Percentiles rank a stretch among this genome's conserved stretches.
phyloP scores from a whole-genome alignment of 2,888 invertebrate species.

The Crossocerus cetratus region DNA sequence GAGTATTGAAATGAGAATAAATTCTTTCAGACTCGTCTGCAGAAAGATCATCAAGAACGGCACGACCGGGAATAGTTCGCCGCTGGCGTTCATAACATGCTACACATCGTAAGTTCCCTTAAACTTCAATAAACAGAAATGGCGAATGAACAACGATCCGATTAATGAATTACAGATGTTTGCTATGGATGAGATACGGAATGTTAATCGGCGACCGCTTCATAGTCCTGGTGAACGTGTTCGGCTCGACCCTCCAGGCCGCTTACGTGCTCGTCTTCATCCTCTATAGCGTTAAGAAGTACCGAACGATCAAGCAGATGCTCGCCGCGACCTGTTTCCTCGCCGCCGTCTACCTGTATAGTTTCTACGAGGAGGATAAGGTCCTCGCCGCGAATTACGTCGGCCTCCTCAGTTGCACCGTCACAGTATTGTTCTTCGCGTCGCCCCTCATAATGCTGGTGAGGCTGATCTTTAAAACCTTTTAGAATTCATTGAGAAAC shows the following conservation, averaged over 20 bases:
- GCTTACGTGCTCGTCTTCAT: constrained; percentile 85
- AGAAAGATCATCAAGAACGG: constrained; percentile 85
- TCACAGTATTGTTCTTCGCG: constrained; percentile 89
- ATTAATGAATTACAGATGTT: constrained; percentile 80
- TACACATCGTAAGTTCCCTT: constrained; percentile 83
- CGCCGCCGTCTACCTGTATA: constrained; percentile 80
- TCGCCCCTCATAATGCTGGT: constrained; percentile 89
- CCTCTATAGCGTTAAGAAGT: constrained; percentile 85
- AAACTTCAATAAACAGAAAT: too few species aligned
- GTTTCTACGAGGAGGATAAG: constrained; percentile 79
- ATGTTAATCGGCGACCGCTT: constrained; percentile 84
- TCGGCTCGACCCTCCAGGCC: constrained; percentile 85
- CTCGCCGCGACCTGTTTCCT: constrained; percentile 79
- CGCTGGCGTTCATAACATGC: constrained; percentile 88
- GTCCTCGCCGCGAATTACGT: constrained; percentile 80
- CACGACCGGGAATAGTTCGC: constrained; percentile 87
- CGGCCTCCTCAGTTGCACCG: constrained; percentile 84
- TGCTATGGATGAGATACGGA: constrained; percentile 90
- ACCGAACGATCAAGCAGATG: constrained; percentile 82
- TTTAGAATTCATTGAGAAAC: background rate
- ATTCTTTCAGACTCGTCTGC: constrained; percentile 84
- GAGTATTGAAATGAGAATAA: constrained; percentile 8
- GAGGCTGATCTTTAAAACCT: constrained; percentile 59
- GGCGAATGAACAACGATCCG: too few species aligned
- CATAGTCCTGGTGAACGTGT: constrained; percentile 85